These are phyloP conservation scores for Paedocypris sp. DNA, from an alignment of 2,113 vertebrate genomes.

Conservation along the genomic window DNA sequence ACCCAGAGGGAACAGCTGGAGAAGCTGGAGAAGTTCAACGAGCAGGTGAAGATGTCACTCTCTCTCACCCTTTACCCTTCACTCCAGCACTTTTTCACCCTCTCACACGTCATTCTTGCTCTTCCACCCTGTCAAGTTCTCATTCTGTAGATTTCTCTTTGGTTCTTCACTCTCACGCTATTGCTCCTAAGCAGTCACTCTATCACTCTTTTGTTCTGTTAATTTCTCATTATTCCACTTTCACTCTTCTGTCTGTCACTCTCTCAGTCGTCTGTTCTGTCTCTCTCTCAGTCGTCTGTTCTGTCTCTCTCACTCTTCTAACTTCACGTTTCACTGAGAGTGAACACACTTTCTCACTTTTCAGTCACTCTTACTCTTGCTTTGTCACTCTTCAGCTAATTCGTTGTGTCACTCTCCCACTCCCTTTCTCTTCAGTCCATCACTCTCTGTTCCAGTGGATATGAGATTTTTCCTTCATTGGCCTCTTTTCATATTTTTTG, in stretches of 20 bases:
- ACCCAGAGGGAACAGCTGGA: slow-evolving; percentile 89
- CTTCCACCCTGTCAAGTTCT: slow-evolving; percentile 31
- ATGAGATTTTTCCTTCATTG: slow-evolving; percentile 24
- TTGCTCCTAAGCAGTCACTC: too few relatives aligned
- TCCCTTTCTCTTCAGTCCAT: slow-evolving; percentile 27
- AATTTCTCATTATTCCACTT: too few relatives aligned
- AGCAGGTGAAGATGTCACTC: slow-evolving; percentile 96
- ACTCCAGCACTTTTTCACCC: not conserved
- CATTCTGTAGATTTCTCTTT: slow-evolving; percentile 28
- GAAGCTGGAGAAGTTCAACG: slow-evolving; percentile 92
- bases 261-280: too few relatives aligned
- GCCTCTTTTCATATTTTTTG: not conserved
- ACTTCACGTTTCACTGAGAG: too few relatives aligned
- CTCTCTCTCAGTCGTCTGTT: too few relatives aligned
- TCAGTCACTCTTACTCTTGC: too few relatives aligned
- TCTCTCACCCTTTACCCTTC: too few relatives aligned
- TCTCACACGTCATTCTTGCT: not conserved
- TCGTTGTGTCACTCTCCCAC: not conserved
- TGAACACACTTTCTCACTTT: too few relatives aligned
- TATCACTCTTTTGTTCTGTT: too few relatives aligned
- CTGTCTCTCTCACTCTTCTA: too few relatives aligned
- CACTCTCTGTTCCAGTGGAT: slow-evolving; percentile 25
- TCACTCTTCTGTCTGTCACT: too few relatives aligned
- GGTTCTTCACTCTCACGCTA: slow-evolving; percentile 10
- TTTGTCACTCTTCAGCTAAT: too few relatives aligned